These are phyloP conservation scores for Panagrolaimus sp. DNA, from an alignment of 1,140 invertebrate species.

Conservation along the genomic window DNA sequence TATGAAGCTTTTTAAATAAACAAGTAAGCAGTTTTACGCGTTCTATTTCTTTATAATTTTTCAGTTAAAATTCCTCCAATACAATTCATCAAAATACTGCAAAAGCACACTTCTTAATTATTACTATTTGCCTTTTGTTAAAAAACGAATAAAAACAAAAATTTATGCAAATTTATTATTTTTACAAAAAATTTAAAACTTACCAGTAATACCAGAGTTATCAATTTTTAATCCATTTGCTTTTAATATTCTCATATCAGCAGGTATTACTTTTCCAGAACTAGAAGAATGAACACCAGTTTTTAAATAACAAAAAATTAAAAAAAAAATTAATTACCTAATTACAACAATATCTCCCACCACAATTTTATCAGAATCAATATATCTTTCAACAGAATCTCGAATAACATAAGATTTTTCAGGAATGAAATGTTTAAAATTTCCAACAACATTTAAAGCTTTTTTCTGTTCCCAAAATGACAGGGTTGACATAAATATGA, in stretches of 20 bases:
- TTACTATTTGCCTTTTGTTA: too few species aligned
- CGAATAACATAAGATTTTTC: conserved; percentile 73
- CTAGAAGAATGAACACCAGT: conserved; percentile 21
- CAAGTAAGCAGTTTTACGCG: too few species aligned
- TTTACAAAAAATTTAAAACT: not conserved
- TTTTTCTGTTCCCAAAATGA: conserved; percentile 58
- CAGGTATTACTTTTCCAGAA: conserved; percentile 47
- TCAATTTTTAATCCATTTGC: conserved; percentile 66
- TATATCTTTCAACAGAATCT: conserved; percentile 52
- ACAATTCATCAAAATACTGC: too few species aligned
- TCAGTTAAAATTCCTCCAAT: too few species aligned
- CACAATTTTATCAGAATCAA: conserved; percentile 47
- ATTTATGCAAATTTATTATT: too few species aligned
- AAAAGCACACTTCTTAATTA: too few species aligned
- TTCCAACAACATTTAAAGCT: conserved; percentile 47
- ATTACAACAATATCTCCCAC: conserved; percentile 53
- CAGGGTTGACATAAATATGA: conserved; percentile 51
- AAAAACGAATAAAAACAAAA: too few species aligned
- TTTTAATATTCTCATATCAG: conserved; percentile 50
- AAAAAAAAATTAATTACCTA: conserved; percentile 19
- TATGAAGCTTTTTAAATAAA: too few species aligned
- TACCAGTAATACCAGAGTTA: conserved; percentile 70
- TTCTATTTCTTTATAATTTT: too few species aligned
- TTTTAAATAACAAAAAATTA: too few species aligned
- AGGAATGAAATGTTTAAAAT: conserved; percentile 50